Conservation (phyloP, 2,113 vertebrate genomes). For the Dascyllus trimaculatus region DNA sequence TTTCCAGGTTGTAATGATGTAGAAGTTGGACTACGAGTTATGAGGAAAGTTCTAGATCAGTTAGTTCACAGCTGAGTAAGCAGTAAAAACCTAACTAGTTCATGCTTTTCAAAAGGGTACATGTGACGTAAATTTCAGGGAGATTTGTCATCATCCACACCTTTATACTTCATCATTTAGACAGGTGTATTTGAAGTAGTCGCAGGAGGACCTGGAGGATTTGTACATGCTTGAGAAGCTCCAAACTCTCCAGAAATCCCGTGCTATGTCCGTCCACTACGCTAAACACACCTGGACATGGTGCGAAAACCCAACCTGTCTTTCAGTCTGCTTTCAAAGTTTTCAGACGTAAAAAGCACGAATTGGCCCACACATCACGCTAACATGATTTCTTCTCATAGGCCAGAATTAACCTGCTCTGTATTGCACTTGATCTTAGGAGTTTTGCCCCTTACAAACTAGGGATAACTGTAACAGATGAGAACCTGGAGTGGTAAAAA, state of each 20-base stretch:
- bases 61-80: constrained; percentile 35
- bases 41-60: background rate
- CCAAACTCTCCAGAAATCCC: no score
- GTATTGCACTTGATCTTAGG: no score
- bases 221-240: no score
- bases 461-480: background rate
- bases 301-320: no score
- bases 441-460: background rate
- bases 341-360: background rate
- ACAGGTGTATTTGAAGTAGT: no score
- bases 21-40: background rate
- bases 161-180: no score
- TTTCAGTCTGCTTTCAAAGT: background rate
- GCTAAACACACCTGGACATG: no score
- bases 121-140: no score
- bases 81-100: background rate
- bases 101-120: no score
- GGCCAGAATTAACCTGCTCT: background rate
- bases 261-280: background rate
- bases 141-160: no score
- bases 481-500: background rate
- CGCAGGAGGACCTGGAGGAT: no score
- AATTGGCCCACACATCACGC: background rate
- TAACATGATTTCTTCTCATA: background rate
- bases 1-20: background rate